These are phyloP conservation scores for Sarcoramphus papa DNA, from an alignment of 2,797 vertebrate genomes.

Conservation along the genomic window DNA sequence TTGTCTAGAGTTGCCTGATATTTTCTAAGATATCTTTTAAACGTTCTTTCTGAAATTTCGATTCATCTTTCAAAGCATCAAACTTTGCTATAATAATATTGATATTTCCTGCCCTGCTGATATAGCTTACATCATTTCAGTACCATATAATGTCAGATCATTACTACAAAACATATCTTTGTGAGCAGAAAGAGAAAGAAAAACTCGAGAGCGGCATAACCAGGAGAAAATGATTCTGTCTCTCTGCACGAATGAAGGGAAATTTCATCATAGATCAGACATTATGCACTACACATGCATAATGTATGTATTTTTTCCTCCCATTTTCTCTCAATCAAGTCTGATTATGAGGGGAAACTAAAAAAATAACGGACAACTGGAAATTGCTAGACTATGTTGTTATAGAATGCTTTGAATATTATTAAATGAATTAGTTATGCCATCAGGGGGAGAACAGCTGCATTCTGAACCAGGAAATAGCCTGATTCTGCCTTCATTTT, in stretches of 20 bases:
- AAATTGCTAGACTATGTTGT: not conserved
- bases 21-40: not conserved
- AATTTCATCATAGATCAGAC: not conserved
- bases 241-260: not conserved
- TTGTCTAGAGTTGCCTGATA: not conserved
- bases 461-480: not conserved
- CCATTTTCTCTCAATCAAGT: not conserved
- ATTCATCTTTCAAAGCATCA: not conserved
- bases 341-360: not conserved
- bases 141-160: not conserved
- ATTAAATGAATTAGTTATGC: constrained; percentile 16
- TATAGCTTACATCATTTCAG: not conserved
- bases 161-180: not conserved
- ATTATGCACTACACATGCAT: not conserved
- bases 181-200: not conserved
- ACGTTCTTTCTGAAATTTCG: not conserved
- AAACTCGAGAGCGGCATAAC: not conserved
- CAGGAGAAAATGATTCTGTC: not conserved
- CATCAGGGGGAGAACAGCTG: constrained; percentile 4
- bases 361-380: constrained; percentile 10
- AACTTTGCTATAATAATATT: not conserved
- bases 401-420: not conserved
- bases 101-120: not conserved
- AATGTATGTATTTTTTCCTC: not conserved
- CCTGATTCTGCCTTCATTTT: constrained; percentile 25